These are phyloP conservation scores for Circaetus gallicus DNA, from an alignment of 2,113 vertebrate genomes.

Conservation along the genomic window DNA sequence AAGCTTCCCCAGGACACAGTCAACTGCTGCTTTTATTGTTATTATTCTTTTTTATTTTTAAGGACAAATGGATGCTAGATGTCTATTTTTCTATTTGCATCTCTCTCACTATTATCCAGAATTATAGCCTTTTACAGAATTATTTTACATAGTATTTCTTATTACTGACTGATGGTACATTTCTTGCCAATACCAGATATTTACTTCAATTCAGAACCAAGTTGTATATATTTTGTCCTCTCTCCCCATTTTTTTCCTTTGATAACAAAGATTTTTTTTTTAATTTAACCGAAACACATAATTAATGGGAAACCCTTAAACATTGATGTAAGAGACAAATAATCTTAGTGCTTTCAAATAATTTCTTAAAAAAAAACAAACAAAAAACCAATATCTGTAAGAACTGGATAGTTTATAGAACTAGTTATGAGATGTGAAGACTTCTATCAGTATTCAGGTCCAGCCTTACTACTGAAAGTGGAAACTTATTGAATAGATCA, in stretches of 20 bases:
- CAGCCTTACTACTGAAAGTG: not conserved
- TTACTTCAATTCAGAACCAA: not conserved
- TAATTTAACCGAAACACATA: not conserved
- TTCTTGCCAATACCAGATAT: not conserved
- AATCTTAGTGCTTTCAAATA: not conserved
- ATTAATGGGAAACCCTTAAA: not conserved
- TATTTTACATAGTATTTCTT: not conserved
- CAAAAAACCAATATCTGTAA: not conserved
- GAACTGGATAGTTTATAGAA: not conserved
- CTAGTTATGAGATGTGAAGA: not conserved
- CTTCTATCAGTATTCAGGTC: not conserved
- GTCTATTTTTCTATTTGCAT: slow-evolving; percentile 13
- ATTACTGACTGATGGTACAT: not conserved
- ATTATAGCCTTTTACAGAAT: not conserved
- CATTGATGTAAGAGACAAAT: not conserved
- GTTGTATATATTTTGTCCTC: not conserved
- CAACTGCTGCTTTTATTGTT: slow-evolving; percentile 1
- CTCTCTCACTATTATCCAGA: not conserved
- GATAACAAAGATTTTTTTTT: not conserved
- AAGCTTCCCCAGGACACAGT: slow-evolving; percentile 20
- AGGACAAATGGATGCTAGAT: slow-evolving; percentile 3
- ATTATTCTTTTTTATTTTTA: not conserved
- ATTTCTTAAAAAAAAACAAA: not conserved
- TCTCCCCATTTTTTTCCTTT: not conserved
- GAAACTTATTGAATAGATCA: not conserved